Percentiles rank a stretch among this genome's conserved stretches.
Conservation (phyloP, 2,888 invertebrate species). For the Lasioglossum morio region DNA sequence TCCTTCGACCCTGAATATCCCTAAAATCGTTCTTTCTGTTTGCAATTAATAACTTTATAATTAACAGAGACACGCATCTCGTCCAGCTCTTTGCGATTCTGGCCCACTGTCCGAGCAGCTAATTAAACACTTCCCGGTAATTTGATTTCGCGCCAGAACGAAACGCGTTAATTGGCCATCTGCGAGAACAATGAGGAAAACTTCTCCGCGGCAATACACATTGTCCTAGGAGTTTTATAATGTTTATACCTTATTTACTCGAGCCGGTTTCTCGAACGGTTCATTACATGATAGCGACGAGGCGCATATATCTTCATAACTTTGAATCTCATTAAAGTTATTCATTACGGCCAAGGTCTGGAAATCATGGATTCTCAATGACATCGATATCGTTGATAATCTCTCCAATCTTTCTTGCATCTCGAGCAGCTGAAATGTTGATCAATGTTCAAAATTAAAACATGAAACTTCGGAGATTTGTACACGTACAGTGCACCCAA, state of each 20-base stretch:
- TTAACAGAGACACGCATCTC: neutral
- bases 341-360: neutral
- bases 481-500: no score
- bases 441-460: neutral
- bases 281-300: neutral
- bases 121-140: neutral
- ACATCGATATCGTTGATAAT: neutral
- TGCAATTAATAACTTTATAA: neutral
- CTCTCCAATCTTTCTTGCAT: neutral
- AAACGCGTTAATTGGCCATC: neutral
- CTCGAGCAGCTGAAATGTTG: neutral
- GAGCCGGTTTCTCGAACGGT: neutral
- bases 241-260: neutral
- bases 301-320: slow-evolving; percentile 2
- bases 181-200: neutral
- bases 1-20: neutral
- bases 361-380: neutral
- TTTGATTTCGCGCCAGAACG: neutral
- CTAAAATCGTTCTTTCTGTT: neutral
- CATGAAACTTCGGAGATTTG: no score
- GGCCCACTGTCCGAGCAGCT: neutral
- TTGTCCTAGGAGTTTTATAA: neutral
- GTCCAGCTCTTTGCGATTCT: neutral
- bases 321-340: slow-evolving; percentile 10
- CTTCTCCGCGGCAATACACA: neutral